Conservation (phyloP, 1,140 invertebrate genomes). For the Manduca sexta region DNA sequence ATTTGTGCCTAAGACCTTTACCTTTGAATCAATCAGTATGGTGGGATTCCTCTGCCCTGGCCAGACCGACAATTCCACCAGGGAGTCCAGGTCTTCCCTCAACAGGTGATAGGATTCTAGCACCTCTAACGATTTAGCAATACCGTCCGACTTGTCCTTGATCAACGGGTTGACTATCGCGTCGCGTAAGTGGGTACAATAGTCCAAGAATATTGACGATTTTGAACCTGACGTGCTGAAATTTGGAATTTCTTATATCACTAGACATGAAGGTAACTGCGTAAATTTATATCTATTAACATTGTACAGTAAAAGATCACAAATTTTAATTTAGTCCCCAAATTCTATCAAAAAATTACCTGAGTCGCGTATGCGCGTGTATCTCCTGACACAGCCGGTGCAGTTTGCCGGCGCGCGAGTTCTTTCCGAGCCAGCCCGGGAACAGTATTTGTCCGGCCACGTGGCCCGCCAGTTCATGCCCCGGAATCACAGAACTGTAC, state of each 20-base stretch:
- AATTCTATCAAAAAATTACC: conserved; percentile 63
- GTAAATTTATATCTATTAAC: too few relatives aligned
- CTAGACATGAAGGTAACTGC: too few relatives aligned
- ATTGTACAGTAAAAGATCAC: too few relatives aligned
- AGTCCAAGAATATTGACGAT: conserved; percentile 87
- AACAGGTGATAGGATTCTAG: conserved; percentile 90
- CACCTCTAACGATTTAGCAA: conserved; percentile 81
- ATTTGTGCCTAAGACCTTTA: too few relatives aligned
- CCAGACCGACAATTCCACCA: conserved; percentile 91
- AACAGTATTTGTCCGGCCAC: conserved; percentile 88
- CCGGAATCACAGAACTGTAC: conserved; percentile 93
- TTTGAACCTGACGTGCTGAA: conserved; percentile 83
- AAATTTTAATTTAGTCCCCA: too few relatives aligned
- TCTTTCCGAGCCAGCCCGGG: conserved; percentile 96
- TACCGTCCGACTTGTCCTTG: conserved; percentile 80
- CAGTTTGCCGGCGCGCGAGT: conserved; percentile 89
- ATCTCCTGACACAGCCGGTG: conserved; percentile 88
- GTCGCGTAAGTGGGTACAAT: conserved; percentile 82
- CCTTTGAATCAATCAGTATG: conserved; percentile 85
- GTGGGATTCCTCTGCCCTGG: conserved; percentile 84
- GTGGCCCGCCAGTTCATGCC: conserved; percentile 87
- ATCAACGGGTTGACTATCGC: conserved; percentile 84
- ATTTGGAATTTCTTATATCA: too few relatives aligned
- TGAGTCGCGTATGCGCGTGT: conserved; percentile 85
- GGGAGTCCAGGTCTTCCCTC: conserved; percentile 92